Evolutionary conservation across 2,888 invertebrate genomes (phyloP).

Genomic region (Phyllotreta striolata): DNA sequence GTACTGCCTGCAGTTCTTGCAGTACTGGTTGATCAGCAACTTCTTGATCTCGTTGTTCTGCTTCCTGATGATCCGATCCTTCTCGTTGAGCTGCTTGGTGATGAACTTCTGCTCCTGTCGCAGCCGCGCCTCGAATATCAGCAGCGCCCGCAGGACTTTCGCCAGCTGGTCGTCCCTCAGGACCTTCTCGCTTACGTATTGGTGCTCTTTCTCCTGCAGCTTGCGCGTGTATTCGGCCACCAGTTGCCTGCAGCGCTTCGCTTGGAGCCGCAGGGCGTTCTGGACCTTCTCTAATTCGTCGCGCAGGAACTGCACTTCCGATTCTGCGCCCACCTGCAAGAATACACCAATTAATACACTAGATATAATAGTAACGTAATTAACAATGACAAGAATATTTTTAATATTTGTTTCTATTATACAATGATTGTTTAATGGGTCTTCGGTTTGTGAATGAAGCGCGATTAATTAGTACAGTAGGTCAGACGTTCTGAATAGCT

Average conservation of each 20-base stretch:
- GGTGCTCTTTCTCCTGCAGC: slow-evolving; percentile 68
- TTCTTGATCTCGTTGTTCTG: slow-evolving; percentile 75
- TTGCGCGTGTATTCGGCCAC: slow-evolving; percentile 71
- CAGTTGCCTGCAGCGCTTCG: slow-evolving; percentile 73
- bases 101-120: slow-evolving; percentile 78
- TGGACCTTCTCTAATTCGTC: slow-evolving; percentile 73
- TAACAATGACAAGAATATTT: neutral
- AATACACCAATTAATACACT: slow-evolving; percentile 40
- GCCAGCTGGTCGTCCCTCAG: slow-evolving; percentile 76
- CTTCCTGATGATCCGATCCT: slow-evolving; percentile 74
- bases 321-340: slow-evolving; percentile 71
- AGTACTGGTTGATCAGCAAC: slow-evolving; percentile 65
- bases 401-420: no score
- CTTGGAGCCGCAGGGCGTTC: slow-evolving; percentile 71
- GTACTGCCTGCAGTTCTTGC: slow-evolving; percentile 60
- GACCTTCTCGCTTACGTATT: slow-evolving; percentile 68
- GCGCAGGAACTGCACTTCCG: slow-evolving; percentile 67
- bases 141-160: slow-evolving; percentile 73
- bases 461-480: no score
- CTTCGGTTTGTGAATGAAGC: no score
- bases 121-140: slow-evolving; percentile 75
- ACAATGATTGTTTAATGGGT: neutral
- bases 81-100: slow-evolving; percentile 71
- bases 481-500: no score
- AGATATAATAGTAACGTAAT: neutral